phyloP scores from a whole-genome alignment of 1,140 invertebrate species.

The Ctenoplectra terminalis region DNA sequence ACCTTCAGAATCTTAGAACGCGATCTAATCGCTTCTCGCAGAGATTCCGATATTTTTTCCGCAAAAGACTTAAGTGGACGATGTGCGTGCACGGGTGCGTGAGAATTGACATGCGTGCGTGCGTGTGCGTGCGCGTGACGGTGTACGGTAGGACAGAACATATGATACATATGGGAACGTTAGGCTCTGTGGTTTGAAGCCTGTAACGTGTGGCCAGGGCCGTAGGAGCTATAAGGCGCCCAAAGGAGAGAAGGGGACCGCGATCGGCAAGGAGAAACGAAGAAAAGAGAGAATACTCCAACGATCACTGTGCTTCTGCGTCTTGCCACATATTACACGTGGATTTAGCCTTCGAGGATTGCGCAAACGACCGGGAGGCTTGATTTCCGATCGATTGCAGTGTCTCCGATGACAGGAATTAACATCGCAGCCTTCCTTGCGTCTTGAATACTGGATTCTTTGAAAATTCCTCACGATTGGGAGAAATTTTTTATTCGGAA shows the following conservation, averaged over 20 bases:
- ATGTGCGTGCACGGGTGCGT: conserved; percentile 59
- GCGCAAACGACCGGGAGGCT: conserved; percentile 44
- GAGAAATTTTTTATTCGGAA: not conserved
- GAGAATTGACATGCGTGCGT: conserved; percentile 66
- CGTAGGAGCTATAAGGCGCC: conserved; percentile 28
- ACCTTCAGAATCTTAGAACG: not conserved
- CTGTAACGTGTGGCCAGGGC: conserved; percentile 75
- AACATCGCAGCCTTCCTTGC: not conserved
- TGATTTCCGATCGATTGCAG: conserved; percentile 48
- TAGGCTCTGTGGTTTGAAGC: conserved; percentile 82
- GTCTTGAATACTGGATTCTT: not conserved
- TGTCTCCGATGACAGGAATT: conserved; percentile 36
- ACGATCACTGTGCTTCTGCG: conserved; percentile 39
- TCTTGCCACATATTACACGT: not conserved
- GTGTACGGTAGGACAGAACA: conserved; percentile 79
- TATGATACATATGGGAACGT: conserved; percentile 83
- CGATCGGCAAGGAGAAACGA: conserved; percentile 1
- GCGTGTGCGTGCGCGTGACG: conserved; percentile 68
- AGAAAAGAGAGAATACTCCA: conserved; percentile 40
- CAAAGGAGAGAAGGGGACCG: conserved; percentile 19
- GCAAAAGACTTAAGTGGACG: conserved; percentile 53
- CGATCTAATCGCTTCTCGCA: conserved; percentile 6
- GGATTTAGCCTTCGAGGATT: conserved; percentile 39
- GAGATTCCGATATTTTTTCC: conserved; percentile 12
- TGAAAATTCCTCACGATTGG: not conserved